Evolutionary conservation across 2,797 vertebrate genomes (phyloP).

Genomic region (Acanthurus tractus): DNA sequence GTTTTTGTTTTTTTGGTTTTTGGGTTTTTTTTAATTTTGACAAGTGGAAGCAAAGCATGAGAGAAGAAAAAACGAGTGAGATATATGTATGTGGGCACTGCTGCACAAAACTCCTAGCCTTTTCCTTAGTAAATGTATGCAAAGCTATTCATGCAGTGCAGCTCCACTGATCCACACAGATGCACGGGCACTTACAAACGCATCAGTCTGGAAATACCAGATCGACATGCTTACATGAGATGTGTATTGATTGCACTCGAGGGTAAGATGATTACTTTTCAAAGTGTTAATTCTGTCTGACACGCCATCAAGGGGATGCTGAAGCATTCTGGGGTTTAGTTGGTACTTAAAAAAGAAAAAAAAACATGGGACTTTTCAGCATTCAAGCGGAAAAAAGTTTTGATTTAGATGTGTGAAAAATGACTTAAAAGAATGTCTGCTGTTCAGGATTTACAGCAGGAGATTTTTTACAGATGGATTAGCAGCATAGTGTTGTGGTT

Average conservation of each 20-base stretch:
- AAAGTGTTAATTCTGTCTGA: slow-evolving; percentile 57
- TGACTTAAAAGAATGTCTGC: slow-evolving; percentile 8
- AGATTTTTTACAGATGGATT: slow-evolving; percentile 17
- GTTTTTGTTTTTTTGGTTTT: slow-evolving; percentile 3
- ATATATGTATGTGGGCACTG: slow-evolving; percentile 28
- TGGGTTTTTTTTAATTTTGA: slow-evolving; percentile 6
- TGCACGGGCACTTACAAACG: slow-evolving; percentile 45
- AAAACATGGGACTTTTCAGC: slow-evolving; percentile 3
- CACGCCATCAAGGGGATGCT: slow-evolving; percentile 18
- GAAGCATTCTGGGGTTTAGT: slow-evolving; percentile 20
- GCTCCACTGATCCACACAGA: slow-evolving; percentile 57
- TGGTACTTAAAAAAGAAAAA: background rate
- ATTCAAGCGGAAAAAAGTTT: slow-evolving; percentile 15
- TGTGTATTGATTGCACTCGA: slow-evolving; percentile 55
- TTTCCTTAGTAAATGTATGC: slow-evolving; percentile 64
- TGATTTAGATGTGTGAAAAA: slow-evolving; percentile 24
- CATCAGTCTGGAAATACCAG: slow-evolving; percentile 61
- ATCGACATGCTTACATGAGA: slow-evolving; percentile 57
- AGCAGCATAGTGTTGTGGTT: slow-evolving; percentile 4
- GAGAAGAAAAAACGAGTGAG: background rate
- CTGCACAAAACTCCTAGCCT: slow-evolving; percentile 26
- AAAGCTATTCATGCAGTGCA: slow-evolving; percentile 67
- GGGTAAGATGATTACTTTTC: slow-evolving; percentile 54
- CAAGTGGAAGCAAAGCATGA: slow-evolving; percentile 27
- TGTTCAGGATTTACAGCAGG: slow-evolving; percentile 23